phyloP scores from a whole-genome alignment of 2,888 invertebrate genomes.

The Nasonia oneida region DNA sequence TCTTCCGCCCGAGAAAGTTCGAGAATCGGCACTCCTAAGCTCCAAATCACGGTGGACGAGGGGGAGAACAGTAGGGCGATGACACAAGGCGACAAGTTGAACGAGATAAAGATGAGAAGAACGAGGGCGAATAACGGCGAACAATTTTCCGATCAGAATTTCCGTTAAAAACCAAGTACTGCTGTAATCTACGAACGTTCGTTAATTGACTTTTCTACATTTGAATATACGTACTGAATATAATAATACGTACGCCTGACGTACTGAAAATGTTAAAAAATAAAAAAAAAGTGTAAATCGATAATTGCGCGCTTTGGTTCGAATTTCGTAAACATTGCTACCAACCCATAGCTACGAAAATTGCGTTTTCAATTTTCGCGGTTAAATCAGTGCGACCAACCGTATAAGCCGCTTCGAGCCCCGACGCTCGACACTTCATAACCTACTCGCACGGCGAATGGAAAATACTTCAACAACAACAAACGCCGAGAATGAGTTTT shows the following conservation, averaged over 20 bases:
- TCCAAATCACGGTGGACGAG: not conserved
- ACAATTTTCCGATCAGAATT: not conserved
- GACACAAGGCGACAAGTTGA: constrained; percentile 68
- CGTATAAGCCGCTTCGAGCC: too few species aligned
- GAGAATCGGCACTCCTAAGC: not conserved
- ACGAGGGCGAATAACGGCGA: constrained; percentile 16
- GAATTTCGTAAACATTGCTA: not conserved
- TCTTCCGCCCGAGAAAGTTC: not conserved
- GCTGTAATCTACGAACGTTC: too few species aligned
- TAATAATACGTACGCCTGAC: too few species aligned
- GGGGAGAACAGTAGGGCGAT: not conserved
- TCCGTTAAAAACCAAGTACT: not conserved
- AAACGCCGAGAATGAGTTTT: not conserved
- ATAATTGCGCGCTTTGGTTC: not conserved
- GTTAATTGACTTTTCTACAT: too few species aligned
- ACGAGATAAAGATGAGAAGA: constrained; percentile 66
- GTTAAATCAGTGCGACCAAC: not conserved
- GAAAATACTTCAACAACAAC: not conserved
- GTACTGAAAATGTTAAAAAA: not conserved
- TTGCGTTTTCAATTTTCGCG: not conserved
- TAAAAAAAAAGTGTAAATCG: not conserved
- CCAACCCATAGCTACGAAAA: not conserved
- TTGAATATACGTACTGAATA: too few species aligned
- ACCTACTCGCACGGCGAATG: not conserved
- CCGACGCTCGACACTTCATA: too few species aligned